Percentiles rank a stretch among this genome's conserved stretches.
Evolutionary conservation across 2,888 invertebrate genomes (phyloP).

Genomic region (Eupeodes latifasciatus): DNA sequence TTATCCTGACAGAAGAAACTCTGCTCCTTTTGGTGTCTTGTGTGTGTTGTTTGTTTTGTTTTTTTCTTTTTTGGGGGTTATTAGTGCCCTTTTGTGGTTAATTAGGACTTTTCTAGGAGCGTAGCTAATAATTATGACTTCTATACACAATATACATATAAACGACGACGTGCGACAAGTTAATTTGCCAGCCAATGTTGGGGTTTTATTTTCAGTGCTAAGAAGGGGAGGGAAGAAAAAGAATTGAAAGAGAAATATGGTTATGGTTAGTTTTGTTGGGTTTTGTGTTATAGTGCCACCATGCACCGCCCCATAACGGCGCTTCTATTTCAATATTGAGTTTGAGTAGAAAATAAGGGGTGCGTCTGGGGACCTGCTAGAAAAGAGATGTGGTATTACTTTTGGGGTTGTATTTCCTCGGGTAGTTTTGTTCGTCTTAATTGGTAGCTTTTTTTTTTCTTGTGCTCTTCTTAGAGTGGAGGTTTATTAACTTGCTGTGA

Average conservation of each 20-base stretch:
- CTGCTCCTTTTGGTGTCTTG: conserved; percentile 21
- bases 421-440: conserved; percentile 49
- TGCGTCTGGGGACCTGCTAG: conserved; percentile 3
- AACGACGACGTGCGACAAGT: conserved; percentile 76
- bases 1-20: conserved; percentile 47
- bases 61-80: conserved; percentile 66
- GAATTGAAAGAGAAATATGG: conserved; percentile 6
- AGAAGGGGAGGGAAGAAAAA: neutral
- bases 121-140: conserved; percentile 75
- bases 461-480: no score
- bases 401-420: neutral
- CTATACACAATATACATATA: conserved; percentile 38
- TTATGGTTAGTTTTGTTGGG: conserved; percentile 29
- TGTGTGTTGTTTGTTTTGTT: conserved; percentile 39
- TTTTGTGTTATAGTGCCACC: neutral
- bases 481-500: conserved; percentile 56
- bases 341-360: conserved; percentile 6
- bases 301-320: neutral
- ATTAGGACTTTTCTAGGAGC: conserved; percentile 74
- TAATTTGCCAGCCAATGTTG: conserved; percentile 75
- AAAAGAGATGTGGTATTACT: neutral
- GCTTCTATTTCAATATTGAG: conserved; percentile 47
- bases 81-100: conserved; percentile 76
- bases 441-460: conserved; percentile 53
- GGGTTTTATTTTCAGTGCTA: conserved; percentile 62